Evolutionary conservation across 2,797 vertebrate genomes (phyloP).

Genomic region (Cyclura pinguis): DNA sequence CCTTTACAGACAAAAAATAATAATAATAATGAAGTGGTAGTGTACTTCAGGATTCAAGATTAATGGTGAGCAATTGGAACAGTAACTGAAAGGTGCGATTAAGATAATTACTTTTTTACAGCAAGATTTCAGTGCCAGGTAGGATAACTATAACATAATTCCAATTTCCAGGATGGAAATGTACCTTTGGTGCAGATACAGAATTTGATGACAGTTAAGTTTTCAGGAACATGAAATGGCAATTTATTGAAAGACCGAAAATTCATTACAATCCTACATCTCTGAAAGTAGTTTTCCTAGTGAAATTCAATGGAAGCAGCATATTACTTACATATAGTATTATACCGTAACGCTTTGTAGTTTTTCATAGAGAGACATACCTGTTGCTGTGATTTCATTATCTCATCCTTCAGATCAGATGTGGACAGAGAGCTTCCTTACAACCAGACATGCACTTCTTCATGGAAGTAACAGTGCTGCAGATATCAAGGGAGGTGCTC

Average conservation of each 20-base stretch:
- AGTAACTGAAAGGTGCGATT: slow-evolving; percentile 44
- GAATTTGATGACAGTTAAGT: slow-evolving; percentile 26
- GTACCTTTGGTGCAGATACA: slow-evolving; percentile 36
- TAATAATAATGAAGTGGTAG: slow-evolving; percentile 30
- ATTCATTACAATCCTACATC: neutral
- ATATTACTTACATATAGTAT: neutral
- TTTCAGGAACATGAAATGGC: slow-evolving; percentile 39
- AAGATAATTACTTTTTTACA: slow-evolving; percentile 48
- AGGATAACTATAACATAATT: slow-evolving; percentile 59
- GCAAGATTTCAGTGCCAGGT: slow-evolving; percentile 34
- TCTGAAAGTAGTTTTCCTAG: slow-evolving; percentile 5
- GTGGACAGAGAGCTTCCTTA: no score
- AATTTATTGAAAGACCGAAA: slow-evolving; percentile 15
- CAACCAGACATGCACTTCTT: neutral
- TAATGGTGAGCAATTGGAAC: slow-evolving; percentile 31
- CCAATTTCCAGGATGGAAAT: slow-evolving; percentile 41
- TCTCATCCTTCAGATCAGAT: neutral
- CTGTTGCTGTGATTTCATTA: neutral
- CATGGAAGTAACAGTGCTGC: neutral
- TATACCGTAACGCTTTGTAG: neutral
- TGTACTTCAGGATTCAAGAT: slow-evolving; percentile 44
- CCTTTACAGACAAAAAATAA: slow-evolving; percentile 61
- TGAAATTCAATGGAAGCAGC: neutral
- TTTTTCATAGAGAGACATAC: neutral
- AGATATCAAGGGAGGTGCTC: neutral